phyloP scores from a whole-genome alignment of 2,113 vertebrate genomes.

The Microcebus tavaratra region DNA sequence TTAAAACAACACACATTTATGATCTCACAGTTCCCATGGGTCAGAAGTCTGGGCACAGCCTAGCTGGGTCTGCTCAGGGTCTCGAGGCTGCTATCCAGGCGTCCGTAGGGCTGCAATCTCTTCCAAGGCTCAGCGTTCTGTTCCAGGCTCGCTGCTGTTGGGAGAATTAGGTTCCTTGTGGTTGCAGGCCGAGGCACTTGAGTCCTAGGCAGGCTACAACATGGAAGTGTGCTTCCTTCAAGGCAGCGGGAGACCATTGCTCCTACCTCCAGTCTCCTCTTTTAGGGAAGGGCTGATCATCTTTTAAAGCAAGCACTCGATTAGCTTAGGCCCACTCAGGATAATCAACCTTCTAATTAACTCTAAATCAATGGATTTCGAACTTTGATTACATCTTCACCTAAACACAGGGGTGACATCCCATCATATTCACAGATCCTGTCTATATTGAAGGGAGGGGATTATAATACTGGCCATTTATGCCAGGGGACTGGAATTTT shows the following conservation, averaged over 20 bases:
- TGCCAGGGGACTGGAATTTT: not conserved
- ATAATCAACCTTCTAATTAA: not conserved
- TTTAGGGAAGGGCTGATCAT: not conserved
- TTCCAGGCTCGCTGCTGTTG: not conserved
- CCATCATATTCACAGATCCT: not conserved
- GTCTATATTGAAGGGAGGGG: not conserved
- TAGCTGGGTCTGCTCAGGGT: not conserved
- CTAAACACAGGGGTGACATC: not conserved
- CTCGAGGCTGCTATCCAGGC: not conserved
- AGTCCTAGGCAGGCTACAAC: not conserved
- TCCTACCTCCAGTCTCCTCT: not conserved
- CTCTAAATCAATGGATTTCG: not conserved
- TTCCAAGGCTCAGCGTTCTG: not conserved
- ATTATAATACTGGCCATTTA: not conserved
- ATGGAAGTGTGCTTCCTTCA: not conserved
- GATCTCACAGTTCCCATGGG: not conserved
- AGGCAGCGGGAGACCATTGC: not conserved
- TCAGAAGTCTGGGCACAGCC: not conserved
- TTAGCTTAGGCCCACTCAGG: not conserved
- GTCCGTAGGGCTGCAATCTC: fast-evolving
- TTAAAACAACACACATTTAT: not conserved
- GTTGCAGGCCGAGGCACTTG: not conserved
- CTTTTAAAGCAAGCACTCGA: not conserved
- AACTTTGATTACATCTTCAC: not conserved
- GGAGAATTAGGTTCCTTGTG: not conserved